Percentiles rank a stretch among this genome's conserved stretches.
phyloP scores from a whole-genome alignment of 2,888 invertebrate species.

The Eupeodes luniger region DNA sequence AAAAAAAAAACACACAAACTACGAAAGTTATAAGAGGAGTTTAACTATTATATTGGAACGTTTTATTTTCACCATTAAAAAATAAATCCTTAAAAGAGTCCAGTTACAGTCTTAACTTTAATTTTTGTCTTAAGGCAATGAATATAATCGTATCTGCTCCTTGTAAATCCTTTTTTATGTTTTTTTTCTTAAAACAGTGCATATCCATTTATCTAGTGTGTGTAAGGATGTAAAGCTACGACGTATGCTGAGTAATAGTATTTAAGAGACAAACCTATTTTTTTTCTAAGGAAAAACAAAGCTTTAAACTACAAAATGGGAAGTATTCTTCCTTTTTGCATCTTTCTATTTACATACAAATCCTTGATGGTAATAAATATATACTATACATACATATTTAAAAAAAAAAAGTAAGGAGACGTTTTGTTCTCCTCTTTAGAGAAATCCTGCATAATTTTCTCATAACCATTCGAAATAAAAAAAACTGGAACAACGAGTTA shows the following conservation, averaged over 20 bases:
- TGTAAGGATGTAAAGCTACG: too few species aligned
- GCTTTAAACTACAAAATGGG: not conserved
- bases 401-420: not conserved
- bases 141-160: not conserved
- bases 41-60: too few species aligned
- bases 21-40: too few species aligned
- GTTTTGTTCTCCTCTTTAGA: not conserved
- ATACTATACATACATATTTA: too few species aligned
- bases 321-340: not conserved
- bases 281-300: not conserved
- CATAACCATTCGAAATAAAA: slow-evolving; percentile 2
- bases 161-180: not conserved
- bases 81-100: not conserved
- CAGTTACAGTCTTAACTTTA: not conserved
- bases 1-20: too few species aligned
- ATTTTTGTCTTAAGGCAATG: not conserved
- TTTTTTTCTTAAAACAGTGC: not conserved
- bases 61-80: too few species aligned
- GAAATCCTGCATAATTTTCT: slow-evolving; percentile 36
- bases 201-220: too few species aligned
- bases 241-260: not conserved
- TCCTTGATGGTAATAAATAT: not conserved
- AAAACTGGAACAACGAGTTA: slow-evolving; percentile 15
- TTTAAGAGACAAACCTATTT: not conserved
- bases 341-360: not conserved